A percentile compares a stretch with the other conserved stretches of the same genome.
Conservation (phyloP, 2,888 invertebrate species). For the Dilophus febrilis region DNA sequence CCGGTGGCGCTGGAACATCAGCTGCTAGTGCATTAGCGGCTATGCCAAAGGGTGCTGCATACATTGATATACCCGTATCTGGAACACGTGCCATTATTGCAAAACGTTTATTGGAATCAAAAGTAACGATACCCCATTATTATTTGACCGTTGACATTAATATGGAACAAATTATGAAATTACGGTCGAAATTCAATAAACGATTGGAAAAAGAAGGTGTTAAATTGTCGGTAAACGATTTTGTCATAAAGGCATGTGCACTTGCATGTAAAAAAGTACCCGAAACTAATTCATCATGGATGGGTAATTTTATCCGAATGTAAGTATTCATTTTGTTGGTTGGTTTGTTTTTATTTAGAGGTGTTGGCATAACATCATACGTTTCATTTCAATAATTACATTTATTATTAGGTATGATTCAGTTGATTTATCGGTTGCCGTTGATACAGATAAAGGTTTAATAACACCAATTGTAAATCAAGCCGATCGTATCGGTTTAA, state of each 20-base stretch:
- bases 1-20: conserved; percentile 12
- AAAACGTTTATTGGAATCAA: conserved; percentile 71
- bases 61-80: conserved; percentile 64
- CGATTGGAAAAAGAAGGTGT: conserved; percentile 56
- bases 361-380: too few relatives aligned
- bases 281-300: conserved; percentile 89
- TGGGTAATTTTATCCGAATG: conserved; percentile 84
- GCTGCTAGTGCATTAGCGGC: conserved; percentile 15
- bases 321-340: too few relatives aligned
- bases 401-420: conserved; percentile 58
- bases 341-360: too few relatives aligned
- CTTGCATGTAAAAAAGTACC: conserved; percentile 79
- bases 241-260: conserved; percentile 86
- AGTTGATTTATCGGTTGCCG: conserved; percentile 94
- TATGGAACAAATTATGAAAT: conserved; percentile 51
- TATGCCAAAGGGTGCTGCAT: conserved; percentile 20
- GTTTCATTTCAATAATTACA: too few relatives aligned
- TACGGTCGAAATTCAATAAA: conserved; percentile 66
- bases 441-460: conserved; percentile 84
- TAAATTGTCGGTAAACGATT: conserved; percentile 91
- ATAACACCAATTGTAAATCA: conserved; percentile 92
- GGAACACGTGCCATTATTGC: conserved; percentile 79
- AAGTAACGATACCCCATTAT: conserved; percentile 92
- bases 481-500: conserved; percentile 78
- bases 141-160: conserved; percentile 77